These are phyloP conservation scores for Amphimallon solstitiale DNA, from an alignment of 2,888 invertebrate genomes.

Conservation along the genomic window DNA sequence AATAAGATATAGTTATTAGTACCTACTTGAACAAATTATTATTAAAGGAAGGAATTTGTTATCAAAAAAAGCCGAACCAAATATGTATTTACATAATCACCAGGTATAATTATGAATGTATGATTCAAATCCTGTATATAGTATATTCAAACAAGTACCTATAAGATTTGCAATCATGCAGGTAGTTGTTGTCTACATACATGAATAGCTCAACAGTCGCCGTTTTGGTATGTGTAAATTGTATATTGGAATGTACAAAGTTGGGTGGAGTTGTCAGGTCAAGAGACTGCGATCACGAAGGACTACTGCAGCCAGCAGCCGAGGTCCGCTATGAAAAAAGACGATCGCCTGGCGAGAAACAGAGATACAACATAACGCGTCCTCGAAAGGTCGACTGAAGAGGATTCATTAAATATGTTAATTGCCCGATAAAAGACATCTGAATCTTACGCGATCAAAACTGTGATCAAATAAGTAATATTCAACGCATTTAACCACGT, in stretches of 20 bases:
- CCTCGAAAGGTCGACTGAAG: constrained; percentile 50
- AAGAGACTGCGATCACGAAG: constrained; percentile 42
- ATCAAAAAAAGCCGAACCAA: too few relatives aligned
- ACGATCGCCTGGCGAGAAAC: constrained; percentile 36
- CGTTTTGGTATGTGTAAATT: constrained; percentile 42
- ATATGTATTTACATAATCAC: too few relatives aligned
- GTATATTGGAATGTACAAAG: constrained; percentile 45
- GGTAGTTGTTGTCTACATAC: background rate
- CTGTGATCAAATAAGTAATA: background rate
- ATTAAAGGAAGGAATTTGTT: too few relatives aligned
- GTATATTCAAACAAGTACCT: background rate
- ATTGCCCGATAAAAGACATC: constrained; percentile 40
- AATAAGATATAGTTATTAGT: too few relatives aligned
- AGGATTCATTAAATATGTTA: constrained; percentile 46
- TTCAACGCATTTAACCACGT: background rate
- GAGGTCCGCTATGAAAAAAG: constrained; percentile 44
- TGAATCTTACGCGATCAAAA: constrained; percentile 4
- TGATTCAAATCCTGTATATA: too few relatives aligned
- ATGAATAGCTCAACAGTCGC: constrained; percentile 6
- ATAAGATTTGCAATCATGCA: background rate
- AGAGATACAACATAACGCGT: constrained; percentile 46
- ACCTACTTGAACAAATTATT: too few relatives aligned
- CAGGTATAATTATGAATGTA: too few relatives aligned
- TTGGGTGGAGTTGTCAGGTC: constrained; percentile 49
- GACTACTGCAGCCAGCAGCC: constrained; percentile 39